These are phyloP conservation scores for Ornithoptera priamus DNA, from an alignment of 2,888 invertebrate genomes.

Conservation along the genomic window DNA sequence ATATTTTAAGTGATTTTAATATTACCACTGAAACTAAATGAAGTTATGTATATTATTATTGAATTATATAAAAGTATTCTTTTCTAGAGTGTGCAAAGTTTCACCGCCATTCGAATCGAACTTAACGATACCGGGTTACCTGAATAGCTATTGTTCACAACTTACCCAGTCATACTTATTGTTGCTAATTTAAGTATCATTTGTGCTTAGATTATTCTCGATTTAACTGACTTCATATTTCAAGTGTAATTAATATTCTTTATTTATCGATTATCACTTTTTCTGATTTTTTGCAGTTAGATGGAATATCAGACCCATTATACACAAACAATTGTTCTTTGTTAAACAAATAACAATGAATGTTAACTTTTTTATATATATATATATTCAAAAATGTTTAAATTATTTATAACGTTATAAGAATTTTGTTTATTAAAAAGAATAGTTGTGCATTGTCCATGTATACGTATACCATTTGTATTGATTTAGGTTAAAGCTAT, in stretches of 20 bases:
- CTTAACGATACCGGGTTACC: slow-evolving; percentile 20
- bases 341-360: too few relatives aligned
- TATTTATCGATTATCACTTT: not conserved
- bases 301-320: too few relatives aligned
- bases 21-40: not conserved
- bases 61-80: slow-evolving; percentile 39
- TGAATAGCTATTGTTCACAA: slow-evolving; percentile 27
- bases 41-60: slow-evolving; percentile 42
- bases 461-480: not conserved
- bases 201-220: slow-evolving; percentile 10
- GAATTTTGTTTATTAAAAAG: not conserved
- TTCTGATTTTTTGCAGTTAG: not conserved
- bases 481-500: slow-evolving; percentile 1
- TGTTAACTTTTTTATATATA: too few relatives aligned
- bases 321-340: too few relatives aligned
- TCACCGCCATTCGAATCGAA: slow-evolving; percentile 16
- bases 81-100: slow-evolving; percentile 22
- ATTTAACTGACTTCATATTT: not conserved
- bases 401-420: not conserved
- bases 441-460: not conserved
- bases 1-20: slow-evolving; percentile 37
- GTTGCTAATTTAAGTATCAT: slow-evolving; percentile 19
- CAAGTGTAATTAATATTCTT: not conserved
- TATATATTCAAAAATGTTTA: not conserved
- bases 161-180: slow-evolving; percentile 12